Percentiles rank a stretch among this genome's conserved stretches.
Evolutionary conservation across 2,888 invertebrate species (phyloP).

Genomic region (Eugnorisma glareosa): DNA sequence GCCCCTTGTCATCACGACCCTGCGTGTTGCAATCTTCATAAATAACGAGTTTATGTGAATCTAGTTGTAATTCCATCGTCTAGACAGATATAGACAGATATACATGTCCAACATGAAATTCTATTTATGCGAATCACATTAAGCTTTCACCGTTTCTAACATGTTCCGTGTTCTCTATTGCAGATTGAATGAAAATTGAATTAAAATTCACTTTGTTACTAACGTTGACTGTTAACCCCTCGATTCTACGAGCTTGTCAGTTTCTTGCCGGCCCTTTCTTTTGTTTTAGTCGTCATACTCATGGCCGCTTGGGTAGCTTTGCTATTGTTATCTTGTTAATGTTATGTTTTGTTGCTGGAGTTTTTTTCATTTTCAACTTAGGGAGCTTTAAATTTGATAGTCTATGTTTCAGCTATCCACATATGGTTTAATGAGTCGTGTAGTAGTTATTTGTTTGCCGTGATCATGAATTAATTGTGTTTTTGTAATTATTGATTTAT

Average conservation of each 20-base stretch:
- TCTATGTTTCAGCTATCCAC: not conserved
- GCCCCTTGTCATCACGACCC: slow-evolving; percentile 61
- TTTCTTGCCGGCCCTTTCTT: slow-evolving; percentile 53
- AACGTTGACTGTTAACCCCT: slow-evolving; percentile 62
- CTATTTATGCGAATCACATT: slow-evolving; percentile 84
- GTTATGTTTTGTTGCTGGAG: slow-evolving; percentile 12
- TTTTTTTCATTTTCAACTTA: slow-evolving; percentile 27
- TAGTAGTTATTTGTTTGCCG: slow-evolving; percentile 4
- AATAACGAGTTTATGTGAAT: slow-evolving; percentile 68
- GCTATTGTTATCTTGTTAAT: slow-evolving; percentile 40
- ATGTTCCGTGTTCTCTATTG: slow-evolving; percentile 74
- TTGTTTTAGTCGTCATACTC: slow-evolving; percentile 54
- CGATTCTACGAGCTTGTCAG: slow-evolving; percentile 59
- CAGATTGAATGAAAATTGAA: slow-evolving; percentile 76
- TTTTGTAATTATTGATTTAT: not conserved
- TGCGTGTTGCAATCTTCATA: slow-evolving; percentile 68
- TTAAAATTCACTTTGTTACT: slow-evolving; percentile 72
- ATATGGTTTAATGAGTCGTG: not conserved
- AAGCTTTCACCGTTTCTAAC: slow-evolving; percentile 79
- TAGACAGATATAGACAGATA: slow-evolving; percentile 65
- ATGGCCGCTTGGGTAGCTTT: slow-evolving; percentile 45
- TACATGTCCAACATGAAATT: slow-evolving; percentile 79
- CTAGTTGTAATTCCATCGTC: slow-evolving; percentile 64
- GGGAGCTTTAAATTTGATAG: not conserved
- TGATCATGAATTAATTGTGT: not conserved